Base-by-base conservation (phyloP, 2,113 vertebrate genomes). In the Macaca nemestrina region DNA sequence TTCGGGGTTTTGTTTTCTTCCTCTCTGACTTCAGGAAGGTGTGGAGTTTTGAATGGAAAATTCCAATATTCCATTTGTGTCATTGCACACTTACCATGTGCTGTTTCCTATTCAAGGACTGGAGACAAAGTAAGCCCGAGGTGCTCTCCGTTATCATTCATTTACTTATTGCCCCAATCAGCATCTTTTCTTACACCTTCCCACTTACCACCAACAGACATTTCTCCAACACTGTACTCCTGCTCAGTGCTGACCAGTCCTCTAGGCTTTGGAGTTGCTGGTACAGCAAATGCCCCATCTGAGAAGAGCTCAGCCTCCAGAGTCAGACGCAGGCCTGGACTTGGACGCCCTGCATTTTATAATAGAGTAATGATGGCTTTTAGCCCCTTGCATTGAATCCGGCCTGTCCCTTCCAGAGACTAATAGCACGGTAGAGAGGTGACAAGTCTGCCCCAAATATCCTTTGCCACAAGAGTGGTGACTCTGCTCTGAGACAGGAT, bases 251-350 rank as follows among this genome's bases (percentile, higher is more conserved):
- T 6, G 5, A 13, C 30, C 11, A 4, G 11, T 22, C 30, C 90
- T 94, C 27, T 38, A 35, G 72, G 20, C 38, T 90, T 48, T 55
- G n/a, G 72, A 23, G 2, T 32, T n/a, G 16, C 40, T 50, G 11
- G 12, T 1, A 4, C 4, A 35, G 40, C 1, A 9, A 38, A 35
- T 11, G 8, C 13, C 55, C 16, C 32, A 2, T 43, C 2, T 32
- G 25, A 85, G 64, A 50, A 55, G 35, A 81, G 11, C 18, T 61
- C 45, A 61, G 10, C 5, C 30, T 78, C 23, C 32, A 18, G 1
- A 38, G 59, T 78, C 22, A 70, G 81, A 48, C 0, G 3, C 23
- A 93, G 20, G 6, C 25, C 20, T 61, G 25, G 6, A 23, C 18
- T 55, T 50, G 18, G 32, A 55, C 0, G 1, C 12, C 9, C 1